Conservation (phyloP, 1,140 invertebrate genomes). For the Megalopta genalis region DNA sequence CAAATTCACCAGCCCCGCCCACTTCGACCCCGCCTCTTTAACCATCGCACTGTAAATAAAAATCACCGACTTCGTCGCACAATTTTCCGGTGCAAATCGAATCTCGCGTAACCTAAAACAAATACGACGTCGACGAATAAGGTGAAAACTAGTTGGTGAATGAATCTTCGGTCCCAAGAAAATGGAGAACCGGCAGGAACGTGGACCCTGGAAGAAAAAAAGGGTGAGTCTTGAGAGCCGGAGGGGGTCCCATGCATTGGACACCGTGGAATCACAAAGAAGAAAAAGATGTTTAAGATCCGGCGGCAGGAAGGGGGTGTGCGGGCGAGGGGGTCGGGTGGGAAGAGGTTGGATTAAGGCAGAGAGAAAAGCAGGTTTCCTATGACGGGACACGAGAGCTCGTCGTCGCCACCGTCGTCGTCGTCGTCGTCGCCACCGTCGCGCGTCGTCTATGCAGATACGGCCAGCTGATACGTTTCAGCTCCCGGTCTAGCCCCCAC, state of each 20-base stretch:
- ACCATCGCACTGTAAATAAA: no score
- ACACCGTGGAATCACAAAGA: not conserved
- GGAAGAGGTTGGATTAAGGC: conserved; percentile 61
- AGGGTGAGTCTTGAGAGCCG: no score
- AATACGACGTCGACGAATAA: no score
- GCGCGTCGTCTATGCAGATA: conserved; percentile 78
- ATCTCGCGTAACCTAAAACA: no score
- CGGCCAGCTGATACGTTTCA: conserved; percentile 77
- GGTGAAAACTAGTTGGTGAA: no score
- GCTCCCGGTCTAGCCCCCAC: conserved; percentile 75
- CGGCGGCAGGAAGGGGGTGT: not conserved
- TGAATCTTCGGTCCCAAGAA: no score
- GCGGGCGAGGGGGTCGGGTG: conserved; percentile 14
- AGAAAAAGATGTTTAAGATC: conserved; percentile 3
- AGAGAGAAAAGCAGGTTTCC: conserved; percentile 61
- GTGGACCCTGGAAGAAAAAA: no score
- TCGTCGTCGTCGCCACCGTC: conserved; percentile 69
- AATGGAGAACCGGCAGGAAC: no score
- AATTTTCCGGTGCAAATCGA: no score
- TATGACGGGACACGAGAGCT: conserved; percentile 51
- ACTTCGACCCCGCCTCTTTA: no score
- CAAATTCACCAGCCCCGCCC: no score
- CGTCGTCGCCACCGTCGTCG: conserved; percentile 59
- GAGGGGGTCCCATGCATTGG: not conserved
- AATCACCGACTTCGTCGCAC: no score